Evolutionary conservation across 2,113 vertebrate species (phyloP).

Genomic region (Blennius ocellaris): DNA sequence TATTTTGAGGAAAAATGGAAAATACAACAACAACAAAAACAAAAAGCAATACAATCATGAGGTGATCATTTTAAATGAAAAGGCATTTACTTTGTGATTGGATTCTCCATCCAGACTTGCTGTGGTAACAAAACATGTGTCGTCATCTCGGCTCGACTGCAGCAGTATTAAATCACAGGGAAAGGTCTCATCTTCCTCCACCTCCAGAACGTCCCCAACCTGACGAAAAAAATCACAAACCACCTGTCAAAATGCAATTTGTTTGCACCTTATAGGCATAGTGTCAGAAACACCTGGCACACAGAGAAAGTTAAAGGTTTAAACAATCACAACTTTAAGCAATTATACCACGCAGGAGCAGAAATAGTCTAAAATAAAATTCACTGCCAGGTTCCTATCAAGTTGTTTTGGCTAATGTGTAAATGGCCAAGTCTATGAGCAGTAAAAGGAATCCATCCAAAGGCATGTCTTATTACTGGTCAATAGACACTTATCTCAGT

Average conservation of each 20-base stretch:
- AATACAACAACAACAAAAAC: too few species aligned
- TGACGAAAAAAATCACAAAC: conserved; percentile 60
- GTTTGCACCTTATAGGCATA: too few species aligned
- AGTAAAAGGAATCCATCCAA: not conserved
- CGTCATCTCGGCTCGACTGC: conserved; percentile 88
- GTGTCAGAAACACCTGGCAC: not conserved
- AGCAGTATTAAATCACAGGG: conserved; percentile 97
- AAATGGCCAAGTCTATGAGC: not conserved
- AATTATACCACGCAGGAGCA: not conserved
- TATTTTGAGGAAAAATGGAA: too few species aligned
- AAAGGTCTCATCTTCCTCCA: conserved; percentile 93
- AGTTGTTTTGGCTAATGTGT: conserved; percentile 10
- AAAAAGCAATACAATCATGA: too few species aligned
- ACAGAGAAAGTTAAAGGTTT: conserved; percentile 5
- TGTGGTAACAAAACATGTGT: conserved; percentile 94
- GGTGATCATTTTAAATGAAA: too few species aligned
- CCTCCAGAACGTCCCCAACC: conserved; percentile 96
- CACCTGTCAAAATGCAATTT: not conserved
- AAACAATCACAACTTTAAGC: conserved; percentile 12
- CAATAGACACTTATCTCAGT: too few species aligned
- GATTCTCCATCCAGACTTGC: conserved; percentile 98
- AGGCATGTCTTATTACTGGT: not conserved
- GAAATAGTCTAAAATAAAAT: conserved; percentile 11
- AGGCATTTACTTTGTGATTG: conserved; percentile 91
- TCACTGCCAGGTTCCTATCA: conserved; percentile 1